phyloP scores from a whole-genome alignment of 64 coral and sea anemone genomes.

The Acropora tenuis region DNA sequence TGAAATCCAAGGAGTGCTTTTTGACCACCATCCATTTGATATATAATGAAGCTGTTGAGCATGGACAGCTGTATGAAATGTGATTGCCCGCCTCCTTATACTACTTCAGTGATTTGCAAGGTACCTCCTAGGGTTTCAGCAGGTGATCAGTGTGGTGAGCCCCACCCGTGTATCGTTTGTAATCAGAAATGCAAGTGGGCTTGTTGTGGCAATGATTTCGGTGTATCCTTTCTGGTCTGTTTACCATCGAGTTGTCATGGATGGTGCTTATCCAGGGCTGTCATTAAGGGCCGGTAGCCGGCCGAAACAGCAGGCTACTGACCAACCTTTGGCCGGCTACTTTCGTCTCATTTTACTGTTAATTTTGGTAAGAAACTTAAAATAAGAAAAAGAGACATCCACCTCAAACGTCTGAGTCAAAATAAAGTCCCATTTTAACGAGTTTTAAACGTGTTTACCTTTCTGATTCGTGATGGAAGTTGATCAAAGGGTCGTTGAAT shows the following conservation, averaged over 20 bases:
- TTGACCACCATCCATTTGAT: conserved; percentile 31
- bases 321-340: no score
- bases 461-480: no score
- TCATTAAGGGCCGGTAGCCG: no score
- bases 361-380: no score
- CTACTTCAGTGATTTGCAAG: background rate
- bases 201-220: background rate
- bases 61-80: conserved; percentile 31
- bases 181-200: conserved; percentile 11
- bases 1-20: conserved; percentile 47
- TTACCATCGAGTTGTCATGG: background rate
- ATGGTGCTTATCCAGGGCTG: background rate
- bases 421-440: no score
- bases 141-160: conserved; percentile 29
- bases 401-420: no score
- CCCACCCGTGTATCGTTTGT: background rate
- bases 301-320: no score
- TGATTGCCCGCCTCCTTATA: background rate
- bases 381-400: no score
- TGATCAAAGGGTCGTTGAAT: no score
- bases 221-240: background rate
- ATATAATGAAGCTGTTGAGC: conserved; percentile 5
- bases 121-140: conserved; percentile 20
- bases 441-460: no score
- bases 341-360: no score